Conservation (phyloP, 2,113 vertebrate species). For the Menidia beryllina region DNA sequence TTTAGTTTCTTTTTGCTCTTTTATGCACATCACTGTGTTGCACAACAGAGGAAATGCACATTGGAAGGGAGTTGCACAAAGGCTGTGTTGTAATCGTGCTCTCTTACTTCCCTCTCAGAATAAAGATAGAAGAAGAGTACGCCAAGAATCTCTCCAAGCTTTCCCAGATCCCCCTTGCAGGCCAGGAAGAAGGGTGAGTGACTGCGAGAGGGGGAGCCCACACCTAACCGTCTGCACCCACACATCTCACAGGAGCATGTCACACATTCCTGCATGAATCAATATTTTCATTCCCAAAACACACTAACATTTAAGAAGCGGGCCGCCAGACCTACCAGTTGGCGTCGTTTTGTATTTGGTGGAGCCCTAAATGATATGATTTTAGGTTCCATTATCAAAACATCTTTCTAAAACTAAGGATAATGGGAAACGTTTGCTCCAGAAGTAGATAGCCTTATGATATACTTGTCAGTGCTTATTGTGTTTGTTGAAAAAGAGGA, state of each 20-base stretch:
- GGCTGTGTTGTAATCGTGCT: constrained; percentile 51
- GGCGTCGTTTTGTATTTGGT: background rate
- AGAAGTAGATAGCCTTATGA: no score
- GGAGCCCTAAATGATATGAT: constrained; percentile 7
- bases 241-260: background rate
- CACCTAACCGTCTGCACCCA: background rate
- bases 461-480: no score
- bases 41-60: constrained; percentile 47
- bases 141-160: constrained; percentile 96
- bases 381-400: background rate
- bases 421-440: no score
- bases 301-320: constrained; percentile 13
- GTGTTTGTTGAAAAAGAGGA: no score
- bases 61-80: constrained; percentile 42
- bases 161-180: constrained; percentile 93
- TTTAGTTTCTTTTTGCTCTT: background rate
- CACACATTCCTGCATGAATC: constrained; percentile 1
- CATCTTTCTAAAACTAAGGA: no score
- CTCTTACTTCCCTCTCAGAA: constrained; percentile 82
- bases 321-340: constrained; percentile 11
- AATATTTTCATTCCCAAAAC: background rate
- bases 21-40: constrained; percentile 43
- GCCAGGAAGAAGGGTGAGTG: constrained; percentile 97
- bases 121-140: constrained; percentile 99
- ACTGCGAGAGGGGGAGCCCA: constrained; percentile 4